A percentile compares a stretch with the other conserved stretches of the same genome.
Evolutionary conservation across 2,113 vertebrate species (phyloP).

Genomic region (Phoxinus phoxinus): DNA sequence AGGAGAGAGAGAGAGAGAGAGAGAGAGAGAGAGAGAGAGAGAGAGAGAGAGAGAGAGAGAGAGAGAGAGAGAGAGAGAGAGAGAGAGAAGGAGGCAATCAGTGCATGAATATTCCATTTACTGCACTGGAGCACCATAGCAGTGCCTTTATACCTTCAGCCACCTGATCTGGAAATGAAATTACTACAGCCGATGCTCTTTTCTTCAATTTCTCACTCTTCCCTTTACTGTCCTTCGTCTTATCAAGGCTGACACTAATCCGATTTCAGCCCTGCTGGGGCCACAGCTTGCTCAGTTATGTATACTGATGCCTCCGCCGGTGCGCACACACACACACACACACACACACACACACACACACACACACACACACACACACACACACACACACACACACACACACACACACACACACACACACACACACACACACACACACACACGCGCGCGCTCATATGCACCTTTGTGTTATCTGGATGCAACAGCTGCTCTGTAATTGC

Average conservation of each 20-base stretch:
- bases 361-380: conserved; percentile 9
- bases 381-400: conserved; percentile 49
- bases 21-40: conserved; percentile 66
- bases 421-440: not conserved
- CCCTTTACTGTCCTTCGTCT: conserved; percentile 69
- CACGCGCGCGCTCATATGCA: not conserved
- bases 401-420: conserved; percentile 30
- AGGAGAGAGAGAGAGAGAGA: conserved; percentile 37
- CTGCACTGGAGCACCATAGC: conserved; percentile 71
- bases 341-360: conserved; percentile 11
- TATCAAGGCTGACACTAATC: conserved; percentile 79
- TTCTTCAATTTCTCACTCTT: conserved; percentile 76
- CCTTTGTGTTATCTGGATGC: conserved; percentile 39
- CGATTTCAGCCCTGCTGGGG: conserved; percentile 73
- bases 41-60: conserved; percentile 38
- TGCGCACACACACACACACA: conserved; percentile 47
- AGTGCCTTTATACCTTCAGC: conserved; percentile 70
- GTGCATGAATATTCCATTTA: conserved; percentile 82
- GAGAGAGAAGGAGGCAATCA: conserved; percentile 56
- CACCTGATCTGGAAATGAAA: conserved; percentile 78
- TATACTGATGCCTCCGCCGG: conserved; percentile 61
- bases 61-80: conserved; percentile 68
- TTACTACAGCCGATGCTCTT: conserved; percentile 73
- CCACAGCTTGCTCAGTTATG: conserved; percentile 72
- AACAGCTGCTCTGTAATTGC: conserved; percentile 46